phyloP scores from a whole-genome alignment of 2,113 vertebrate species.

The Cricetomys ansorgei region DNA sequence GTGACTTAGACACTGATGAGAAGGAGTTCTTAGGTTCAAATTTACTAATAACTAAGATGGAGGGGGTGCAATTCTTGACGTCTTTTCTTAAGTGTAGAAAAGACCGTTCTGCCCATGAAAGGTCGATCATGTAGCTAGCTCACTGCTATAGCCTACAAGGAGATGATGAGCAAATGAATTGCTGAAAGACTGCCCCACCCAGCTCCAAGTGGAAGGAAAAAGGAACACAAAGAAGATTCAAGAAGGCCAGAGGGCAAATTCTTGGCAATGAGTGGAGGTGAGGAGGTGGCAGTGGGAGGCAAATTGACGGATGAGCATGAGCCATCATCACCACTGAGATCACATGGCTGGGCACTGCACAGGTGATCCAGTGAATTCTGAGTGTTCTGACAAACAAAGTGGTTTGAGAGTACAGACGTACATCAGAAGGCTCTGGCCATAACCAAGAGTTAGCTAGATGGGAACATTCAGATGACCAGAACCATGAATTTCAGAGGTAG shows the following conservation, averaged over 20 bases:
- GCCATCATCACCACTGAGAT: not conserved
- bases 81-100: not conserved
- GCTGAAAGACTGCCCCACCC: conserved; percentile 16
- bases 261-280: conserved; percentile 45
- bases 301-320: not conserved
- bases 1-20: not conserved
- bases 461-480: conserved; percentile 10
- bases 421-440: not conserved
- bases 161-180: not conserved
- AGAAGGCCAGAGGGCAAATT: conserved; percentile 30
- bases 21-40: conserved; percentile 40
- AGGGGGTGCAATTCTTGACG: not conserved
- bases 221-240: conserved; percentile 36
- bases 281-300: conserved; percentile 56
- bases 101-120: not conserved
- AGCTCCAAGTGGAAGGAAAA: conserved; percentile 51
- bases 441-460: conserved; percentile 24
- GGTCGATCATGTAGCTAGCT: not conserved
- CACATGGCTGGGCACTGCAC: not conserved
- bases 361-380: not conserved
- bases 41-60: not conserved
- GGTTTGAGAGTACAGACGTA: not conserved
- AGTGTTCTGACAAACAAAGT: not conserved
- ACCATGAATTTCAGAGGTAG: not conserved
- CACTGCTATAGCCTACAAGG: not conserved